These are phyloP conservation scores for Tromatobia lineatoria DNA, from an alignment of 2,888 invertebrate species.

Conservation along the genomic window DNA sequence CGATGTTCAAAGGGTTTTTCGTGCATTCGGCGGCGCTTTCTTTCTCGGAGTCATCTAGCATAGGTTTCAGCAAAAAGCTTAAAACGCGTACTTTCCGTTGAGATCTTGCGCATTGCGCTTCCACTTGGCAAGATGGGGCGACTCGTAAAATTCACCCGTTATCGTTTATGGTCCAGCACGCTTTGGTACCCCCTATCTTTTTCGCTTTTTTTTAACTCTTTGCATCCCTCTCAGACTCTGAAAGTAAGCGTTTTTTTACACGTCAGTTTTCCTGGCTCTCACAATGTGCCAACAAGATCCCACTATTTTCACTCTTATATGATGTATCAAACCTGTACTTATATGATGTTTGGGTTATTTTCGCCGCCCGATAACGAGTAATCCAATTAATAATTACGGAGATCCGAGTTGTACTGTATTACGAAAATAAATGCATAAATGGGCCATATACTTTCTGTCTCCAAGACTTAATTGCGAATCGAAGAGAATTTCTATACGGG, in stretches of 20 bases:
- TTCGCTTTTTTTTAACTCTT: slow-evolving; percentile 13
- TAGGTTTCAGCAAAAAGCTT: slow-evolving; percentile 38
- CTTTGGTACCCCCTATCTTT: slow-evolving; percentile 42
- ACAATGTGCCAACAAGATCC: background rate
- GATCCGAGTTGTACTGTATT: too few species aligned
- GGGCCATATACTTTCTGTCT: too few species aligned
- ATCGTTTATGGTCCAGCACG: slow-evolving; percentile 66
- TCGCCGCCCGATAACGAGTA: background rate
- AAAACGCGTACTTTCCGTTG: slow-evolving; percentile 57
- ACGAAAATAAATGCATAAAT: too few species aligned
- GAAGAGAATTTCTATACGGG: too few species aligned
- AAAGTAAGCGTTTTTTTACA: background rate
- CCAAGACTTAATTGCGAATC: too few species aligned
- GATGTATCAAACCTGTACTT: background rate
- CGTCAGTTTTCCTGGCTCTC: slow-evolving; percentile 2
- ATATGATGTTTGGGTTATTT: background rate
- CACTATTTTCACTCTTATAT: background rate
- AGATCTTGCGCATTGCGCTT: slow-evolving; percentile 41
- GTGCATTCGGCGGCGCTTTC: slow-evolving; percentile 49
- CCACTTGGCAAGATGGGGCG: slow-evolving; percentile 60
- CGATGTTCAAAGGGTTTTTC: slow-evolving; percentile 48
- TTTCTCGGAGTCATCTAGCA: slow-evolving; percentile 14
- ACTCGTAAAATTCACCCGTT: slow-evolving; percentile 71
- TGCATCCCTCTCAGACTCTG: background rate
- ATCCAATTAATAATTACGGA: background rate